phyloP scores from a whole-genome alignment of 2,113 vertebrate species.

The Stegostoma tigrinum region DNA sequence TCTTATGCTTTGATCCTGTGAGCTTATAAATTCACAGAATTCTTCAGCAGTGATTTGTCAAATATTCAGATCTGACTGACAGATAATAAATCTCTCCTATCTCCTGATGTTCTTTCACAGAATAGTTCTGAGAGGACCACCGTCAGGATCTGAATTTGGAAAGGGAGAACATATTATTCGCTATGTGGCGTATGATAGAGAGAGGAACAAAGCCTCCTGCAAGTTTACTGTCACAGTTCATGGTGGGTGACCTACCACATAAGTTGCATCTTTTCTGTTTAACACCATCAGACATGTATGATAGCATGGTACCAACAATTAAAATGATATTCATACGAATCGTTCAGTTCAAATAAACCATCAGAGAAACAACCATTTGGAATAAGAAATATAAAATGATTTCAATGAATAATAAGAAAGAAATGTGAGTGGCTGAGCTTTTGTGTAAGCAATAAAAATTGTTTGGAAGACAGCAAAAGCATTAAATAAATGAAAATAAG shows the following conservation, averaged over 20 bases:
- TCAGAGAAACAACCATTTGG: not conserved
- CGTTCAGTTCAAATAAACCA: not conserved
- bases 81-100: not conserved
- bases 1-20: not conserved
- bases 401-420: not conserved
- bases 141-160: constrained; percentile 70
- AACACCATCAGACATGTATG: not conserved
- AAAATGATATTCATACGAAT: not conserved
- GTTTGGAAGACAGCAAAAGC: not conserved
- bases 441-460: not conserved
- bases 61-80: not conserved
- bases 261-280: not conserved
- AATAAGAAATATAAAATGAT: not conserved
- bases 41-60: not conserved
- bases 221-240: constrained; percentile 84
- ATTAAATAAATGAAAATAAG: not conserved
- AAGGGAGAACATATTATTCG: constrained; percentile 78
- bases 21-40: not conserved
- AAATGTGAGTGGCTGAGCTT: not conserved
- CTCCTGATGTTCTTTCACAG: constrained; percentile 50
- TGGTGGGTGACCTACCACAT: constrained; percentile 56
- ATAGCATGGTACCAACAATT: not conserved
- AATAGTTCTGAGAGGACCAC: constrained; percentile 67
- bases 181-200: constrained; percentile 80
- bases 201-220: constrained; percentile 85